A percentile compares a stretch with the other conserved stretches of the same genome.
These are phyloP conservation scores for Pinna nobilis DNA, from an alignment of 1,140 invertebrate species.

Conservation along the genomic window DNA sequence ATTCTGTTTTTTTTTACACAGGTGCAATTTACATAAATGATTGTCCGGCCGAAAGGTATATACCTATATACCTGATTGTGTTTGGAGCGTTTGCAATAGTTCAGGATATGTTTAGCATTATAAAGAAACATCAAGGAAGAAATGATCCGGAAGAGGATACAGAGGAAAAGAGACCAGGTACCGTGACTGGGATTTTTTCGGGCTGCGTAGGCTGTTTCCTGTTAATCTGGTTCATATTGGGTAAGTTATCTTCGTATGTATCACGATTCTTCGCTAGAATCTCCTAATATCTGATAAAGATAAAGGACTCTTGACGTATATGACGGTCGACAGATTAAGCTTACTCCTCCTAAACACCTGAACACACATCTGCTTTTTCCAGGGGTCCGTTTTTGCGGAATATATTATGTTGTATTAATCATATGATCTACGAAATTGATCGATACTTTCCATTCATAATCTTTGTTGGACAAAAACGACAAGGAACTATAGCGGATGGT, in stretches of 20 bases:
- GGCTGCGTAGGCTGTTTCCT: constrained; percentile 82
- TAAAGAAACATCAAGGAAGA: constrained; percentile 74
- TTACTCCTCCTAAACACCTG: no score
- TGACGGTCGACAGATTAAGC: no score
- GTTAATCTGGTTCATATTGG: constrained; percentile 71
- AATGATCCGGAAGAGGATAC: constrained; percentile 75
- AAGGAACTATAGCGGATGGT: no score
- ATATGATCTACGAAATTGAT: no score
- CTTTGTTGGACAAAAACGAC: no score
- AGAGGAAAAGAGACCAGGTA: constrained; percentile 47
- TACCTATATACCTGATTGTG: constrained; percentile 89
- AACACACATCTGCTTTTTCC: no score
- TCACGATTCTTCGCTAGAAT: no score
- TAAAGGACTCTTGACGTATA: no score
- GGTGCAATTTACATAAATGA: constrained; percentile 87
- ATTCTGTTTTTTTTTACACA: constrained; percentile 71
- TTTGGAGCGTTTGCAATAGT: constrained; percentile 84
- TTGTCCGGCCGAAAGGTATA: constrained; percentile 84
- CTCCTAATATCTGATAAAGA: no score
- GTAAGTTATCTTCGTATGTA: constrained; percentile 26
- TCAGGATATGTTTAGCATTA: constrained; percentile 82
- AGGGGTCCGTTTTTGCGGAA: no score
- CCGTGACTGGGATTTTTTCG: constrained; percentile 76
- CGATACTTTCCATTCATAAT: no score
- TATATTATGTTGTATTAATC: no score